Conservation (phyloP, 2,888 invertebrate genomes). For the Erebia epiphron region DNA sequence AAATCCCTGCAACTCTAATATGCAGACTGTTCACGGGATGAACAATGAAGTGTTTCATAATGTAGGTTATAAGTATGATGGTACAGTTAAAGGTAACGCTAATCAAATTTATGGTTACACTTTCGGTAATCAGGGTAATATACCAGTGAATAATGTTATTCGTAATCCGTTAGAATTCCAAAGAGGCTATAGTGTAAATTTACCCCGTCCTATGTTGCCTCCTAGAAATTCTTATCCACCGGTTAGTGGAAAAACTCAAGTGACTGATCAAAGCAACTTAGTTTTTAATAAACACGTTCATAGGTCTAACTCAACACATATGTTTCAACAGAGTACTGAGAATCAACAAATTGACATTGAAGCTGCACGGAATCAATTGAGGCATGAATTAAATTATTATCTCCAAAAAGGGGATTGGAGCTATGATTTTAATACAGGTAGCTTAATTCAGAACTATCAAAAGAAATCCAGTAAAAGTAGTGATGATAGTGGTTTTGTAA, state of each 20-base stretch:
- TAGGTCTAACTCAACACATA: conserved; percentile 85
- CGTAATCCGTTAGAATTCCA: conserved; percentile 82
- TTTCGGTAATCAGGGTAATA: conserved; percentile 82
- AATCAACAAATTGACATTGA: conserved; percentile 71
- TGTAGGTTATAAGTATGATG: conserved; percentile 74
- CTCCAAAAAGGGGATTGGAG: conserved; percentile 80
- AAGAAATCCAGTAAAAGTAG: conserved; percentile 80
- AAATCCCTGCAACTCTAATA: conserved; percentile 74
- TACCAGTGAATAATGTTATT: conserved; percentile 76
- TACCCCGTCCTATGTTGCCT: conserved; percentile 83
- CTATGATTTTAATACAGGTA: conserved; percentile 76
- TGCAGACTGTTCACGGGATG: conserved; percentile 59
- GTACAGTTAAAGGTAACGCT: conserved; percentile 67
- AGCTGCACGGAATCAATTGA: conserved; percentile 73
- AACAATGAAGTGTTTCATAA: conserved; percentile 77
- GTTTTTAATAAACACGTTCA: conserved; percentile 82
- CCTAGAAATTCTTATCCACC: conserved; percentile 85
- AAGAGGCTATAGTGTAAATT: conserved; percentile 81
- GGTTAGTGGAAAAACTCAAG: conserved; percentile 81
- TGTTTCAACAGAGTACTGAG: conserved; percentile 76
- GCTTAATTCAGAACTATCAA: conserved; percentile 77
- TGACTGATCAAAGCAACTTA: conserved; percentile 77
- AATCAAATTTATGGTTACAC: conserved; percentile 79
- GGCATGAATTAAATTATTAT: conserved; percentile 77
- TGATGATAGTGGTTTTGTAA: conserved; percentile 78